Evolutionary conservation across 2,113 vertebrate species (phyloP).

Genomic region (Athene cunicularia): DNA sequence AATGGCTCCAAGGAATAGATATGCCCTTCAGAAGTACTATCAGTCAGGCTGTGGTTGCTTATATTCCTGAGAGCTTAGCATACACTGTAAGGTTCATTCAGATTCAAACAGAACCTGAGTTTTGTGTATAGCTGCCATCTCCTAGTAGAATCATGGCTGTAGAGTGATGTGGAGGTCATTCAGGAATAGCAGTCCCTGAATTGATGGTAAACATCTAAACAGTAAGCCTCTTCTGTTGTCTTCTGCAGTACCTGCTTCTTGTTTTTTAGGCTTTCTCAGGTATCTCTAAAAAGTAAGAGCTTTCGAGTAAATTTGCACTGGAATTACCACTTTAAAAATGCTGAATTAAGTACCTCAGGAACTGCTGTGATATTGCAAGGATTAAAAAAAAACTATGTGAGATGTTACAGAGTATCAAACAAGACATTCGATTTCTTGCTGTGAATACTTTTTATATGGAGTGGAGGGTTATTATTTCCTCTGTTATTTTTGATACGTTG

Average conservation of each 20-base stretch:
- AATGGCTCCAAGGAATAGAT: background rate
- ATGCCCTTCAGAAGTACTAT: background rate
- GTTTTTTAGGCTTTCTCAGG: background rate
- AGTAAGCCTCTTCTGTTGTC: background rate
- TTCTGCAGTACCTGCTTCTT: background rate
- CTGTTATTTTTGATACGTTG: background rate
- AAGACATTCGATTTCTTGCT: background rate
- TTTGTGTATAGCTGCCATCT: background rate
- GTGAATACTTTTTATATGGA: background rate
- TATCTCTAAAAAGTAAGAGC: background rate
- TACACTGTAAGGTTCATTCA: accelerated
- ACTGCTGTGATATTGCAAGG: background rate
- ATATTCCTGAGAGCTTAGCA: background rate
- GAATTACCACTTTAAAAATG: background rate
- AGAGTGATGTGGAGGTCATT: background rate
- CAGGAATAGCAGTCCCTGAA: background rate
- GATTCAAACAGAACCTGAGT: background rate
- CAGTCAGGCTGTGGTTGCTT: background rate
- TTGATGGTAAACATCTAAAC: background rate
- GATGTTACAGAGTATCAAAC: background rate
- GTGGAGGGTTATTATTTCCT: background rate
- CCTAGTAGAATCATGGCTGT: background rate
- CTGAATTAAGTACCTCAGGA: background rate
- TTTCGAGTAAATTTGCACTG: background rate
- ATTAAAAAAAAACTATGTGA: background rate